Evolutionary conservation across 2,113 vertebrate genomes (phyloP), one percentile per base, ranked within the genome.

Genomic region (Lampris megalopsis): DNA sequence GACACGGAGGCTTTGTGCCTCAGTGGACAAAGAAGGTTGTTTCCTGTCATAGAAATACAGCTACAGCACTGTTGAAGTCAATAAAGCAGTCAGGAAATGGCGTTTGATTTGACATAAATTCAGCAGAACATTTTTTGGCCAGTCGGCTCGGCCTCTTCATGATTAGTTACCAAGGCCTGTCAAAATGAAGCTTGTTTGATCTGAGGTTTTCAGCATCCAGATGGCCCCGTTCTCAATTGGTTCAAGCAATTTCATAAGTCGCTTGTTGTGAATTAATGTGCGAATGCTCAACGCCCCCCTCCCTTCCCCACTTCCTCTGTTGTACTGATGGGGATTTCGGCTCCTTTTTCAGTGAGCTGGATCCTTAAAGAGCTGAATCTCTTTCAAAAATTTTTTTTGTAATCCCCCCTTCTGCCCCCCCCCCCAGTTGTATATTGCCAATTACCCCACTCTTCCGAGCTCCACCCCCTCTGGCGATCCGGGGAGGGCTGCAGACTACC

Each of bases 51-150:
- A 45, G 49, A 3, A 41, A 85, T 72, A 76, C 68, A 49, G 73
- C 66, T 24, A 24, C 24, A 24, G 24, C 5, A 13, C 63, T 75
- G 83, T 75, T 82, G 83, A 73, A 68, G 3, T 86, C 83, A 82
- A 80, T 77, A 75, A 62, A 62, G 67, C 13, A 40, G 57, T 40
- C 47, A 43, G 63, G 42, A 81, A 81, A 62, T 61, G 74, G 58
- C 53, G 79, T 91, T 79, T 79, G 71, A 87, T 83, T 77, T 90
- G 81, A 88, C 52, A 50, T 76, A 75, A 72, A 86, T 91, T 79
- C 74, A 68, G 67, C 62, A 66, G 43, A 82, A 78, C 75, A 62
- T 73, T 82, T 84, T 65, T 24, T 9, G 37, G 75, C 37, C 66
- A 6, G 24, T 69, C 2, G 1, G 64, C 74, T 74, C 11, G 3